Conservation (phyloP, 2,888 invertebrate genomes). For the Elaeidobius kamerunicus region DNA sequence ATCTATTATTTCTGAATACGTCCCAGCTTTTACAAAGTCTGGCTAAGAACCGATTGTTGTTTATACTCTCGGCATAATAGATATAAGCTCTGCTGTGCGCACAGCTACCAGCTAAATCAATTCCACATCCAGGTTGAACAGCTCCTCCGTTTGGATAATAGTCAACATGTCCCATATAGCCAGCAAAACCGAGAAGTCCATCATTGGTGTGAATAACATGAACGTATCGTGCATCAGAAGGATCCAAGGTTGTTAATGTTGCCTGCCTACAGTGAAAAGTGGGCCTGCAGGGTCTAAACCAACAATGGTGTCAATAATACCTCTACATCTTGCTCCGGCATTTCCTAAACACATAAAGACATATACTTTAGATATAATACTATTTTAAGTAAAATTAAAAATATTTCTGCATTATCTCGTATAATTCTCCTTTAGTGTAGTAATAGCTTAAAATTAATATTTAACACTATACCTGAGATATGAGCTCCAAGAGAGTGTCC, state of each 20-base stretch:
- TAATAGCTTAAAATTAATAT: too few species aligned
- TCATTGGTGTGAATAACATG: conserved; percentile 28
- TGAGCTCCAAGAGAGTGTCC: conserved; percentile 44
- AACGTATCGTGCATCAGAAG: conserved; percentile 26
- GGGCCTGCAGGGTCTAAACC: conserved; percentile 31
- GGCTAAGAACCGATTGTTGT: conserved; percentile 29
- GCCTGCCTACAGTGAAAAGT: conserved; percentile 12
- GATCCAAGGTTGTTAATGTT: conserved; percentile 13
- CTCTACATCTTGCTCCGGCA: conserved; percentile 29
- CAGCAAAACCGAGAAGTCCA: conserved; percentile 14
- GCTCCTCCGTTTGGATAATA: conserved; percentile 32
- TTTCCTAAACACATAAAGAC: too few species aligned
- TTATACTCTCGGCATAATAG: conserved; percentile 50
- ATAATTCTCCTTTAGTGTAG: too few species aligned
- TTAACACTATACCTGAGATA: conserved; percentile 35
- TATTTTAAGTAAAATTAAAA: too few species aligned
- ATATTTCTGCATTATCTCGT: too few species aligned
- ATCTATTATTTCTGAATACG: conserved; percentile 23
- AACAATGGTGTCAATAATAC: conserved; percentile 18
- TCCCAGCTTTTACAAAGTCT: conserved; percentile 28
- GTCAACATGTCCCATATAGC: conserved; percentile 20
- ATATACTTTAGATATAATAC: too few species aligned
- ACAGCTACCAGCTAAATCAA: conserved; percentile 44
- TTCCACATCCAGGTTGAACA: conserved; percentile 28
- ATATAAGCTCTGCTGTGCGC: conserved; percentile 48